phyloP scores from a whole-genome alignment of 1,140 invertebrate species.

The Drosophila tristis region DNA sequence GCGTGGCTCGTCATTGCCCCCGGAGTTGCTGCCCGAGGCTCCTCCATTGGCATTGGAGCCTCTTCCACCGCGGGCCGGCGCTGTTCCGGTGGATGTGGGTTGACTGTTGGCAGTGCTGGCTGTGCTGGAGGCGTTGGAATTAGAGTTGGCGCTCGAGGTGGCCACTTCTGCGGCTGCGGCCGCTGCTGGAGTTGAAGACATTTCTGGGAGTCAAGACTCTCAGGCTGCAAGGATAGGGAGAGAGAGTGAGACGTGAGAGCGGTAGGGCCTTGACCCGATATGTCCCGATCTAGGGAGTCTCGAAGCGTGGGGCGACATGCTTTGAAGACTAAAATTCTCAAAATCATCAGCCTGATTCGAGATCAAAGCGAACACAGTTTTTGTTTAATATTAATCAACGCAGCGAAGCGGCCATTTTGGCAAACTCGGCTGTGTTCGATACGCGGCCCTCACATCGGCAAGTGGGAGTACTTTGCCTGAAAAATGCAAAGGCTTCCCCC shows the following conservation, averaged over 20 bases:
- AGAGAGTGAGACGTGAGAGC: background rate
- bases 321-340: too few relatives aligned
- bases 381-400: slow-evolving; percentile 30
- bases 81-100: slow-evolving; percentile 31
- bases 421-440: slow-evolving; percentile 29
- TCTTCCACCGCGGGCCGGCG: slow-evolving; percentile 49
- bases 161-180: slow-evolving; percentile 64
- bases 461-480: too few relatives aligned
- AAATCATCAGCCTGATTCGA: too few relatives aligned
- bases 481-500: too few relatives aligned
- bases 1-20: slow-evolving; percentile 85
- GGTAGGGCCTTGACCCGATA: slow-evolving; percentile 40
- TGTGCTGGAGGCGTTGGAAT: slow-evolving; percentile 51
- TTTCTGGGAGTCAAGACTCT: slow-evolving; percentile 22
- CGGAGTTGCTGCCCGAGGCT: slow-evolving; percentile 85
- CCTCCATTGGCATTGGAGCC: slow-evolving; percentile 66
- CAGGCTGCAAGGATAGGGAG: background rate
- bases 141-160: slow-evolving; percentile 63
- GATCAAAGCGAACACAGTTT: slow-evolving; percentile 30
- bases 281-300: background rate
- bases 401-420: slow-evolving; percentile 72
- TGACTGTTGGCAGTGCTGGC: slow-evolving; percentile 61
- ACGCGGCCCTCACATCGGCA: too few relatives aligned
- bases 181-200: slow-evolving; percentile 76
- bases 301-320: too few relatives aligned